A percentile compares a stretch with the other conserved stretches of the same genome.
These are phyloP conservation scores for Carassius gibelio DNA, from an alignment of 2,113 vertebrate species.

Conservation along the genomic window DNA sequence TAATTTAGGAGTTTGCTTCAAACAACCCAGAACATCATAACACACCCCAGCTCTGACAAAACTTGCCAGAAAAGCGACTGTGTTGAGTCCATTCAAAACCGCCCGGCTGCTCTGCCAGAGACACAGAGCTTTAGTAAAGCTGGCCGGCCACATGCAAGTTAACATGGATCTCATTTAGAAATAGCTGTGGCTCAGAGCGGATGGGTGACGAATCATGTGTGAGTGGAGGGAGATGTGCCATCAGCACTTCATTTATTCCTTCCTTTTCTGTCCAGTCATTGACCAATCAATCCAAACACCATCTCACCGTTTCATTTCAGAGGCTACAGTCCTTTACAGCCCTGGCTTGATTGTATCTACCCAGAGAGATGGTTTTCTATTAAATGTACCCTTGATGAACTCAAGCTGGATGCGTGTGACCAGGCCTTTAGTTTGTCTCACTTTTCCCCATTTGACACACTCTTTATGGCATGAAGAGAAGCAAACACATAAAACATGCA, in stretches of 20 bases:
- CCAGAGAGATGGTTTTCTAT: not conserved
- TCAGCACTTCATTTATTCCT: constrained; percentile 8
- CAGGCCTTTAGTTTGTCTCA: not conserved
- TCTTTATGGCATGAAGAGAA: constrained; percentile 12
- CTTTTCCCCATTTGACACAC: constrained; percentile 9
- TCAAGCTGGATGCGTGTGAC: not conserved
- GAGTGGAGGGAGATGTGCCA: constrained; percentile 10
- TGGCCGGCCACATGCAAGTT: constrained; percentile 4
- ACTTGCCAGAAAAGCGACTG: not conserved
- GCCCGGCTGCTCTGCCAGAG: not conserved
- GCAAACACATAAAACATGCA: constrained; percentile 7
- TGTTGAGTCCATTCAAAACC: constrained; percentile 15
- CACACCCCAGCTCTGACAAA: not conserved
- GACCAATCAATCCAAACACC: not conserved
- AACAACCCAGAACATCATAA: constrained; percentile 2
- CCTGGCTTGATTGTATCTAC: not conserved
- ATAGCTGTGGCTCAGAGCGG: constrained; percentile 2
- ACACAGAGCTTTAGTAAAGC: not conserved
- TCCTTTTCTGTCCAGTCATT: not conserved
- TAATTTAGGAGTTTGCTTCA: not conserved
- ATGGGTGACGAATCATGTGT: not conserved
- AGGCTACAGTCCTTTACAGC: not conserved
- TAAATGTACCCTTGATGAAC: not conserved
- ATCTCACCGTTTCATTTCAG: constrained; percentile 23
- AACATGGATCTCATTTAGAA: constrained; percentile 15